Evolutionary conservation across 2,113 vertebrate species (phyloP).

Genomic region (Mystacornis crossleyi): DNA sequence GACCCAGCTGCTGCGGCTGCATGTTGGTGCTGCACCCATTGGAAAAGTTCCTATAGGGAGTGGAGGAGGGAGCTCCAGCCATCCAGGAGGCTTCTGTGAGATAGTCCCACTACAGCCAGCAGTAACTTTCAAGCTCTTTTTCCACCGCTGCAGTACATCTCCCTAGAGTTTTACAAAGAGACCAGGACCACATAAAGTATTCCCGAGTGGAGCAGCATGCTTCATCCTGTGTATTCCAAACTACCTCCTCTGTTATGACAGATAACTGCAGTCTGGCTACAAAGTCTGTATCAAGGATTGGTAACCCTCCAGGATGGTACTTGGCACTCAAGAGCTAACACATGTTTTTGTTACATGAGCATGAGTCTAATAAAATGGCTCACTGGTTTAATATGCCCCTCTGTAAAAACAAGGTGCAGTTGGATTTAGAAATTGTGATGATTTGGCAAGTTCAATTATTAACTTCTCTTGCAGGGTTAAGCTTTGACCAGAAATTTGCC

Average conservation of each 20-base stretch:
- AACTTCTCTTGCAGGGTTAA: slow-evolving; percentile 54
- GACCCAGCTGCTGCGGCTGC: not conserved
- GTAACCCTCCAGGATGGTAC: slow-evolving; percentile 58
- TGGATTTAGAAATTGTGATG: slow-evolving; percentile 50
- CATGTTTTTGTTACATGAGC: slow-evolving; percentile 63
- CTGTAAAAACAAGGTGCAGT: slow-evolving; percentile 30
- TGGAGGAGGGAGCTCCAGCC: not conserved
- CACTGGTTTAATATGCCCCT: slow-evolving; percentile 56
- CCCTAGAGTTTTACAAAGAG: not conserved
- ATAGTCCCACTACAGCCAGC: not conserved
- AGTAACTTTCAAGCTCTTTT: not conserved
- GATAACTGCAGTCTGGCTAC: slow-evolving; percentile 54
- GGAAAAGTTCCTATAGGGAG: not conserved
- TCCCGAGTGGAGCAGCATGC: slow-evolving; percentile 20
- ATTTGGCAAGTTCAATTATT: slow-evolving; percentile 56
- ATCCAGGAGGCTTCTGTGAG: not conserved
- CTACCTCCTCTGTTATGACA: slow-evolving; percentile 49
- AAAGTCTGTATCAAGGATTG: slow-evolving; percentile 31
- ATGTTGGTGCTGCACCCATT: not conserved
- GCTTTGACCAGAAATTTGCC: slow-evolving; percentile 41
- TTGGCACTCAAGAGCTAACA: slow-evolving; percentile 56
- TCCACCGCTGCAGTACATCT: not conserved
- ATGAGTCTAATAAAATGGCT: slow-evolving; percentile 66
- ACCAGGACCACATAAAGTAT: not conserved
- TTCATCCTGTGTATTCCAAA: slow-evolving; percentile 26